Percentiles rank a stretch among this genome's conserved stretches.
Evolutionary conservation across 2,797 vertebrate genomes (phyloP).

Genomic region (Telmatherina bonti): DNA sequence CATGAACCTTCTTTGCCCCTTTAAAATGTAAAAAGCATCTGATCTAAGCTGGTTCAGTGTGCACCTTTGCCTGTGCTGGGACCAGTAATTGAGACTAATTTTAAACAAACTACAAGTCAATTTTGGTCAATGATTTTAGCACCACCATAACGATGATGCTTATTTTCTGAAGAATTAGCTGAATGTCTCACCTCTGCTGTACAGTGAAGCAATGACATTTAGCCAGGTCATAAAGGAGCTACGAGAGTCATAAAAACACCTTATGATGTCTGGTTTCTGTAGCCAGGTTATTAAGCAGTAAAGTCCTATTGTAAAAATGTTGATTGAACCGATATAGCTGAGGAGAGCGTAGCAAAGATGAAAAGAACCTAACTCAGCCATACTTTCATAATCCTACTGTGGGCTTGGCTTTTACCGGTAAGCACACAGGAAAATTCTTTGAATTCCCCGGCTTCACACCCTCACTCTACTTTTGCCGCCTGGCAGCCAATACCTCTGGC

Average conservation of each 20-base stretch:
- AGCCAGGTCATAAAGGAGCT: conserved; percentile 64
- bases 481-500: conserved; percentile 45
- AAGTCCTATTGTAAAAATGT: conserved; percentile 75
- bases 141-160: conserved; percentile 15
- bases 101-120: conserved; percentile 10
- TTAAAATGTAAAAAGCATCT: conserved; percentile 3
- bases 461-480: conserved; percentile 63
- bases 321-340: conserved; percentile 66
- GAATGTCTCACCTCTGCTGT: conserved; percentile 25
- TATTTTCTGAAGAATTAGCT: conserved; percentile 17
- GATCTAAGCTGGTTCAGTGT: conserved; percentile 11
- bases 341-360: conserved; percentile 63
- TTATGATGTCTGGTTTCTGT: conserved; percentile 76
- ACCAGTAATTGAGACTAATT: conserved; percentile 6
- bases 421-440: conserved; percentile 72
- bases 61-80: conserved; percentile 18
- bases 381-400: conserved; percentile 68
- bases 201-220: conserved; percentile 69
- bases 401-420: conserved; percentile 66
- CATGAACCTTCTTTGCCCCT: not conserved
- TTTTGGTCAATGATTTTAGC: conserved; percentile 22
- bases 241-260: conserved; percentile 72
- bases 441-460: conserved; percentile 73
- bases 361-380: conserved; percentile 58
- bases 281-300: conserved; percentile 76